Conservation (phyloP, 2,888 invertebrate species). For the Linnaemya tessellans region DNA sequence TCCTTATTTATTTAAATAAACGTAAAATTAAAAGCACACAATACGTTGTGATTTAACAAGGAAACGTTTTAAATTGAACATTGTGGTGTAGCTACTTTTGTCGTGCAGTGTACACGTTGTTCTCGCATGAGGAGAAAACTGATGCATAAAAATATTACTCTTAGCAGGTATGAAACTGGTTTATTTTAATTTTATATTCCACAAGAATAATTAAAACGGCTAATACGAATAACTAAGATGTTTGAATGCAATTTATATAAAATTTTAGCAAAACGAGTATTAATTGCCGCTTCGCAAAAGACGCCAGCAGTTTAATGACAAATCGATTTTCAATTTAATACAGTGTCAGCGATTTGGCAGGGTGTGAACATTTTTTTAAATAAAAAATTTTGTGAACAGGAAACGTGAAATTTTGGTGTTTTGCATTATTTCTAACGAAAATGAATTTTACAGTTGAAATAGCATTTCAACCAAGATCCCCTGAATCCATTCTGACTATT, state of each 20-base stretch:
- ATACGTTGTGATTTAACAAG: no score
- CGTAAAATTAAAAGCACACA: neutral
- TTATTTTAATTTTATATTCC: slow-evolving; percentile 10
- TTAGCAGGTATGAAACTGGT: slow-evolving; percentile 29
- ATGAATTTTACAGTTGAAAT: no score
- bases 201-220: slow-evolving; percentile 5
- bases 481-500: no score
- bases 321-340: no score
- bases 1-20: slow-evolving; percentile 23
- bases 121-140: neutral
- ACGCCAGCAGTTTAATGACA: no score
- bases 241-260: neutral
- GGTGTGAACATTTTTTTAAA: no score
- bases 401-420: no score
- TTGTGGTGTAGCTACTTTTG: neutral
- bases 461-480: no score
- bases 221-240: neutral
- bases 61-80: neutral
- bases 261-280: neutral
- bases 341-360: no score
- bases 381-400: no score
- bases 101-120: neutral
- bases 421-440: no score
- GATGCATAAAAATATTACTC: slow-evolving; percentile 35
- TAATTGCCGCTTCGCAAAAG: neutral